phyloP scores from a whole-genome alignment of 2,113 vertebrate genomes.

The Pterocles burchelli region DNA sequence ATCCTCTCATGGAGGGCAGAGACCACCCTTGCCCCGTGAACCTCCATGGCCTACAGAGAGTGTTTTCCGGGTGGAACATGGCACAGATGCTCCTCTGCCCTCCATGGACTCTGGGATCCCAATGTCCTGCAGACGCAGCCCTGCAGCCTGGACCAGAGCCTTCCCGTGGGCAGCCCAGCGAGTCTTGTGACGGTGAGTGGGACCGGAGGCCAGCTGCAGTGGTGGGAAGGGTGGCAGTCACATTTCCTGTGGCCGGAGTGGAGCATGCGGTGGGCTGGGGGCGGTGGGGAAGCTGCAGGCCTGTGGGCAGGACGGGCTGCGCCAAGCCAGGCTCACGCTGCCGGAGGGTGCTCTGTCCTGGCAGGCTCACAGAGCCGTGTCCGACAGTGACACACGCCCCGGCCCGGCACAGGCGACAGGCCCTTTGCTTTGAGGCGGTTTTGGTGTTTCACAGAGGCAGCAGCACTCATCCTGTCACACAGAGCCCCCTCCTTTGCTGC shows the following conservation, averaged over 20 bases:
- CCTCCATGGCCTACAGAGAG: too few species aligned
- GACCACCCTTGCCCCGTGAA: rapidly evolving
- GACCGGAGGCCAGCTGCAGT: rapidly evolving
- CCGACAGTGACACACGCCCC: rapidly evolving
- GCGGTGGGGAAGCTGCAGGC: not conserved
- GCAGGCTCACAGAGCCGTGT: not conserved
- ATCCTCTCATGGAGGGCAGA: not conserved
- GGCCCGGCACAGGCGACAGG: not conserved
- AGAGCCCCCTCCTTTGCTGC: not conserved
- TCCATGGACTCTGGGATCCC: rapidly evolving
- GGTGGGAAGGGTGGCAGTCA: not conserved
- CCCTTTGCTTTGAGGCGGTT: not conserved
- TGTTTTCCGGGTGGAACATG: not conserved
- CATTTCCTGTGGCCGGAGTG: rapidly evolving
- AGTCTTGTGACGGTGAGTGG: not conserved
- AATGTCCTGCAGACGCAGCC: not conserved
- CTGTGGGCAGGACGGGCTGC: not conserved
- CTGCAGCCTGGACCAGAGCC: not conserved
- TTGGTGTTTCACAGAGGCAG: not conserved
- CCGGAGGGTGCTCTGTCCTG: rapidly evolving
- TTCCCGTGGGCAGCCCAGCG: rapidly evolving
- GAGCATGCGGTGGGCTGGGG: rapidly evolving
- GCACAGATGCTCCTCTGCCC: not conserved
- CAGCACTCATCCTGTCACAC: not conserved
- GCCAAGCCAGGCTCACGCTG: not conserved